Evolutionary conservation across 2,113 vertebrate genomes (phyloP), one percentile per base, ranked within the genome.

Genomic region (Neolamprologus falcicula): DNA sequence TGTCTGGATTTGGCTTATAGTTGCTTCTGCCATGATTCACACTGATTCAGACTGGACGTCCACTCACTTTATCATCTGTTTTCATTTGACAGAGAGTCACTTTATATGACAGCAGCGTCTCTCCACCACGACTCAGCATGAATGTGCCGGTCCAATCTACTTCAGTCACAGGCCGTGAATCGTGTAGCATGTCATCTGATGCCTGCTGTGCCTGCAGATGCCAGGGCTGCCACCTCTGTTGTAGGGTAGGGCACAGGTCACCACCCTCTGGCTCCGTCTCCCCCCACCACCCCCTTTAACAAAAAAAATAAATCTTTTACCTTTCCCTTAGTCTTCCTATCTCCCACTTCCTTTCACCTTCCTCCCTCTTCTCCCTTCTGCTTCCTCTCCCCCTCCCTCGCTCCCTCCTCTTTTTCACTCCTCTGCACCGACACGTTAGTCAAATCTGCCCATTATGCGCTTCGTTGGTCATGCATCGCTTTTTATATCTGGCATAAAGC

Each of bases 401-500:
- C 80, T 82, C 52, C 57, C 87, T 84, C 83, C 37, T 83, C 78
- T 88, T 93, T 93, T 93, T 91, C 90, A 88, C 88, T 92, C 52
- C 66, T 90, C 92, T 92, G 86, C 93, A 92, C 93, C 80, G 89
- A 91, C 92, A 93, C 52, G 87, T 93, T 94, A 91, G 88, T 93
- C 90, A 92, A 92, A 93, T 94, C 92, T 92, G 92, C 86, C 94
- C 92, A 94, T 96, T 95, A 95, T 91, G 80, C 52, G 92, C 94
- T 95, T 87, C 84, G 91, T 86, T 94, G 93, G 79, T 84, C 94
- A 95, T 92, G 92, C 92, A 88, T 85, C 40, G 90, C 92, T 93
- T 94, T 96, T 95, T 93, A 95, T 95, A 96, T 95, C 92, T 63
- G 89, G 88, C 92, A 90, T 93, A 95, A 95, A 93, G 89, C 93